Percentiles rank a stretch among this genome's conserved stretches.
These are phyloP conservation scores for Zaprionus taronus DNA, from an alignment of 1,140 invertebrate genomes.

Conservation along the genomic window DNA sequence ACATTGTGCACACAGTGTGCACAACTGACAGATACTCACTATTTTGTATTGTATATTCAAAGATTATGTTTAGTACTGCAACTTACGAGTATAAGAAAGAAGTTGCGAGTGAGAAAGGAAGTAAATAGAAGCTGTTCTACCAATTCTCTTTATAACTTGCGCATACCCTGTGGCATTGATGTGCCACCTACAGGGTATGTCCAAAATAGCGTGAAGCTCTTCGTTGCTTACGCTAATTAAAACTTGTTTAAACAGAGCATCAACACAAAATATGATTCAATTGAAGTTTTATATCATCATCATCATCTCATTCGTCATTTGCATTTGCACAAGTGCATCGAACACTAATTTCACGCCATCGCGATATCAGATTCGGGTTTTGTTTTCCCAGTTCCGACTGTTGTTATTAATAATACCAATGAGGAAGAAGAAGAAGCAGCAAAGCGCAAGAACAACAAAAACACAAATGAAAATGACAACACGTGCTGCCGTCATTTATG, in stretches of 20 bases:
- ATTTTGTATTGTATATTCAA: too few species aligned
- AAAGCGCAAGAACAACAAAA: not conserved
- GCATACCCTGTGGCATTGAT: too few species aligned
- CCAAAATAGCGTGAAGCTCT: constrained; percentile 2
- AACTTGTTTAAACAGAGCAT: constrained; percentile 31
- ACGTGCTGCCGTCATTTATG: constrained; percentile 16
- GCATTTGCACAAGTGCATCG: constrained; percentile 45
- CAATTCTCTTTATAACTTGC: not conserved
- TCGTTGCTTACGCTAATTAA: constrained; percentile 15
- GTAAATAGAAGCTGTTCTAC: too few species aligned
- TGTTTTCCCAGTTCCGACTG: constrained; percentile 5
- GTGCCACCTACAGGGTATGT: constrained; percentile 10
- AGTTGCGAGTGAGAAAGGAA: too few species aligned
- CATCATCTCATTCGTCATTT: constrained; percentile 9
- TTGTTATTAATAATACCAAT: constrained; percentile 19
- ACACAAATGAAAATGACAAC: constrained; percentile 6
- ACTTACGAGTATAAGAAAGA: too few species aligned
- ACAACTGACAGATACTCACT: not conserved
- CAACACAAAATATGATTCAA: constrained; percentile 6
- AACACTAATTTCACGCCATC: not conserved
- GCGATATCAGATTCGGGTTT: constrained; percentile 24
- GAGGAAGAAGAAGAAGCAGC: not conserved
- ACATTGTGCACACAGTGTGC: not conserved
- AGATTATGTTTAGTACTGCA: too few species aligned
- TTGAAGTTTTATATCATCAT: constrained; percentile 17